A percentile compares a stretch with the other conserved stretches of the same genome.
phyloP scores from a whole-genome alignment of 2,888 invertebrate genomes.

The Diadromus collaris region DNA sequence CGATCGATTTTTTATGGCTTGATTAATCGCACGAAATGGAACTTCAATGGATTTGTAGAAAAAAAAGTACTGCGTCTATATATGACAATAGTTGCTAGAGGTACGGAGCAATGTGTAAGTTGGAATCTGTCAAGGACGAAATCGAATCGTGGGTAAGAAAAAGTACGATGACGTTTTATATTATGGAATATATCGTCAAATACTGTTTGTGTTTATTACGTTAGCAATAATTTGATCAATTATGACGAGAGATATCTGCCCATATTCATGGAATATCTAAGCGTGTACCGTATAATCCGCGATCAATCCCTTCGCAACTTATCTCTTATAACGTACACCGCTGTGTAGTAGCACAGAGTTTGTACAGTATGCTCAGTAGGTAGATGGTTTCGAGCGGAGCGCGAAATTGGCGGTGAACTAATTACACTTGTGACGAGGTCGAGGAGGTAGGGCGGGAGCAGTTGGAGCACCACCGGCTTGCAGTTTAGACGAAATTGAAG shows the following conservation, averaged over 20 bases:
- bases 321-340: background rate
- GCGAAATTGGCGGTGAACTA: conserved; percentile 64
- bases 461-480: conserved; percentile 40
- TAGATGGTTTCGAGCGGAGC: conserved; percentile 56
- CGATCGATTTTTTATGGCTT: background rate
- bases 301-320: conserved; percentile 9
- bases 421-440: conserved; percentile 64
- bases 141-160: too few species aligned
- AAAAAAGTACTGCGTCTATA: too few species aligned
- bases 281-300: background rate
- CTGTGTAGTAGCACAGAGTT: conserved; percentile 12
- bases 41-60: background rate
- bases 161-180: too few species aligned
- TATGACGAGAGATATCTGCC: background rate
- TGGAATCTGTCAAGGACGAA: too few species aligned
- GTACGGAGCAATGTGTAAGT: too few species aligned
- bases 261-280: background rate
- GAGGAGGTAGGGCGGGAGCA: conserved; percentile 42
- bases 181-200: too few species aligned
- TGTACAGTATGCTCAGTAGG: conserved; percentile 29
- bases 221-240: too few species aligned
- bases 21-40: background rate
- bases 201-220: too few species aligned
- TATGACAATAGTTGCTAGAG: too few species aligned
- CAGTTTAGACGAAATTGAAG: conserved; percentile 54